Evolutionary conservation across 2,888 invertebrate species (phyloP), one percentile per base, ranked within the genome.

Genomic region (Epinotia bilunana): DNA sequence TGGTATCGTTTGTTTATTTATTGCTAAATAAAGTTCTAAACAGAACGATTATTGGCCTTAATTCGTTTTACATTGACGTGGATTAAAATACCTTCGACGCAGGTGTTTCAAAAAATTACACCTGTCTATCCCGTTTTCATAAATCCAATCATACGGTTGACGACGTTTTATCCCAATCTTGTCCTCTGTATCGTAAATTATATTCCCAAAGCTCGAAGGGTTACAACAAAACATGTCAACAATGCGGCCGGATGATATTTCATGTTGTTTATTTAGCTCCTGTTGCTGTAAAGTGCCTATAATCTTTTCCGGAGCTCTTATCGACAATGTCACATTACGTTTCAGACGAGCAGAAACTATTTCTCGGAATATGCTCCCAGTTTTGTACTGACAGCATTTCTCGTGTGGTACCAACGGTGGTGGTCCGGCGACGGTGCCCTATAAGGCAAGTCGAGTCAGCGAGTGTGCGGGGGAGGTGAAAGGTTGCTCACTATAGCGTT

Each of bases 401-500:
- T 81, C 78, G 70, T 73, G 46, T 61, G 20, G 55, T 68, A 23
- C 11, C 68, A n/a, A 16, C 23, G 61, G 62, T 68, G 84, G 85
- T 89, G 89, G 90, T 89, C 89, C 79, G 83, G 85, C 86, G 85
- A 84, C 83, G 79, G 72, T 67, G 73, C 86, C 86, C 60, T 87
- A 87, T 86, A 88, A 83, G 87, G 87, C 33, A 69, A 78, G 72
- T 70, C 79, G 73, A 81, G 83, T 81, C 80, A 79, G 78, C 80
- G 81, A 81, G 80, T 79, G 80, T 79, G 78, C 79, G 80, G 83
- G 80, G 81, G 80, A 88, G 90, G 90, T 90, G 89, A 91, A 90
- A 91, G 90, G 90, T 90, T 86, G 83, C 78, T 77, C 76, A 79
- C 83, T 80, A 82, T 64, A 72, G 79, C 84, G 85, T 86, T 86